These are phyloP conservation scores for Iselma pallidipennis DNA, from an alignment of 2,888 invertebrate species.

Conservation along the genomic window DNA sequence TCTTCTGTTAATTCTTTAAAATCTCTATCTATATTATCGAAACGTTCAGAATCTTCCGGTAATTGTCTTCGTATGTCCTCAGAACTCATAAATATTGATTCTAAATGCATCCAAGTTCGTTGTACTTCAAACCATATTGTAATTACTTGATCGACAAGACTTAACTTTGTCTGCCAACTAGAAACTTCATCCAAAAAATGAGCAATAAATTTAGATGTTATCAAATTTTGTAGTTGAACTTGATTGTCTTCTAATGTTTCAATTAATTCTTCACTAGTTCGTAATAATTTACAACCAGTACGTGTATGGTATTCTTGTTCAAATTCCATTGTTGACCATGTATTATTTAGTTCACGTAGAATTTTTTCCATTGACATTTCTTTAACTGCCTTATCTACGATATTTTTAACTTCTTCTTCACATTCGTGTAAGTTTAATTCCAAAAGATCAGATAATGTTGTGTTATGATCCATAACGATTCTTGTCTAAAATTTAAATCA, in stretches of 20 bases:
- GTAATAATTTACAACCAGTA: constrained; percentile 82
- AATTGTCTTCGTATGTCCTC: constrained; percentile 94
- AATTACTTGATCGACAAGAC: constrained; percentile 92
- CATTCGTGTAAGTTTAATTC: constrained; percentile 93
- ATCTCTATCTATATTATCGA: constrained; percentile 87
- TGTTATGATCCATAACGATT: constrained; percentile 92
- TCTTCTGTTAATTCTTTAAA: constrained; percentile 83
- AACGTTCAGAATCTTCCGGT: constrained; percentile 90
- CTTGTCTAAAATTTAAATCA: constrained; percentile 67
- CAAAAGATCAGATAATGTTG: constrained; percentile 88
- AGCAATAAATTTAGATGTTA: constrained; percentile 96
- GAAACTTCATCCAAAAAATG: constrained; percentile 95
- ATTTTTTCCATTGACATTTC: constrained; percentile 99
- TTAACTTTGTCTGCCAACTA: constrained; percentile 89
- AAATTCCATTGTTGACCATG: constrained; percentile 94
- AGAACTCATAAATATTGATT: constrained; percentile 97
- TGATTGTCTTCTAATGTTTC: constrained; percentile 98
- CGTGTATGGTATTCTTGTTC: constrained; percentile 86
- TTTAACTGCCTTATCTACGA: constrained; percentile 97
- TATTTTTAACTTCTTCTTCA: constrained; percentile 96
- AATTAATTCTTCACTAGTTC: constrained; percentile 93
- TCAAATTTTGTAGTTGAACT: constrained; percentile 93
- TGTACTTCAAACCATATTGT: constrained; percentile 96
- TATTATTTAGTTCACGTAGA: constrained; percentile 83
- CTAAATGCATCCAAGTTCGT: constrained; percentile 95